These are phyloP conservation scores for Chitala chitala DNA, from an alignment of 2,113 vertebrate species.

Conservation along the genomic window DNA sequence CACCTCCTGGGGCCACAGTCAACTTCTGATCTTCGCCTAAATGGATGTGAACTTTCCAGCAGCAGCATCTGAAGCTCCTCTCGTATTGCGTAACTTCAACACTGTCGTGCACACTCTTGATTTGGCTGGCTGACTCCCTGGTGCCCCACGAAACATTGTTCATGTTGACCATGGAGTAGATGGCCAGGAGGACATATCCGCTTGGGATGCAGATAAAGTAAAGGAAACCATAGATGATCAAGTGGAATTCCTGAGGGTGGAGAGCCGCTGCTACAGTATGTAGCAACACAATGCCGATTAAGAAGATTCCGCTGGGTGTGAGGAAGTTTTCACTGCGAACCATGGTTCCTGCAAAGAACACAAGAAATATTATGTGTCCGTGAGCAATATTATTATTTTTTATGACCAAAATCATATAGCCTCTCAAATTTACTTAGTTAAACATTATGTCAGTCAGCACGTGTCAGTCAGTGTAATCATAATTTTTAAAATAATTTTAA, in stretches of 20 bases:
- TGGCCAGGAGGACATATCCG: slow-evolving; percentile 60
- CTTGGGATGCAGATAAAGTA: slow-evolving; percentile 60
- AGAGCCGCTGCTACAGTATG: slow-evolving; percentile 43
- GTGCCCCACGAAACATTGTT: slow-evolving; percentile 67
- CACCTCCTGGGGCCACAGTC: background rate
- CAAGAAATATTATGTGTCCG: too few species aligned
- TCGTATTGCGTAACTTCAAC: slow-evolving; percentile 11
- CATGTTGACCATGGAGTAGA: slow-evolving; percentile 66
- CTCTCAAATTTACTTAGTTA: too few species aligned
- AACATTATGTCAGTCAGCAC: too few species aligned
- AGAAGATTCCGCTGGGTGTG: slow-evolving; percentile 54
- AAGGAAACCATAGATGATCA: slow-evolving; percentile 53
- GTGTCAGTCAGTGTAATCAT: too few species aligned
- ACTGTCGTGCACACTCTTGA: slow-evolving; percentile 1
- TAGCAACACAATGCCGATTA: slow-evolving; percentile 39
- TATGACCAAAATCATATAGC: too few species aligned
- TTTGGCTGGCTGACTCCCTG: slow-evolving; percentile 42
- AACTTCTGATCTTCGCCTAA: background rate
- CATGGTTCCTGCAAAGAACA: slow-evolving; percentile 38
- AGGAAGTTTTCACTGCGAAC: slow-evolving; percentile 44
- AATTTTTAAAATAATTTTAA: too few species aligned
- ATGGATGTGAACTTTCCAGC: background rate
- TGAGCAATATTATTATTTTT: too few species aligned
- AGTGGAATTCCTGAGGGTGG: slow-evolving; percentile 48
- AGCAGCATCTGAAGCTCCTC: slow-evolving; percentile 40